phyloP scores from a whole-genome alignment of 2,797 vertebrate genomes.

The Neomorphus geoffroyi region DNA sequence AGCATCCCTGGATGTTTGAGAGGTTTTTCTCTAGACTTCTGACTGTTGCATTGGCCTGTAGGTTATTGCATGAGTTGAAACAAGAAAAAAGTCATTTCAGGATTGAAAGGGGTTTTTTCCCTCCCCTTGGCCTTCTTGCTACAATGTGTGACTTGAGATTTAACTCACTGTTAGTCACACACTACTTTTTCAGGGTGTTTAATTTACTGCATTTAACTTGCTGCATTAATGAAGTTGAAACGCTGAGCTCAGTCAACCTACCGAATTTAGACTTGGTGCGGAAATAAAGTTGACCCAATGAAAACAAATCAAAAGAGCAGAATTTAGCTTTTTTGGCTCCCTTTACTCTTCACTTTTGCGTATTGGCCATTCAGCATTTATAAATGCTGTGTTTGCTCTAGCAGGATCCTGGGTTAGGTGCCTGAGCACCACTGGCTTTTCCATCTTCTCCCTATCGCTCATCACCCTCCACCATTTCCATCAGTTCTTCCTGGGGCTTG shows the following conservation, averaged over 20 bases:
- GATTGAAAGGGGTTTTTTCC: too few relatives aligned
- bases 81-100: neutral
- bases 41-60: accelerated
- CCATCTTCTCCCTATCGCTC: neutral
- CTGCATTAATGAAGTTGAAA: neutral
- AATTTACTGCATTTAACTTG: neutral
- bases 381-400: neutral
- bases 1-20: neutral
- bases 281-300: neutral
- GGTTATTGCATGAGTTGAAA: neutral
- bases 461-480: neutral
- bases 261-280: neutral
- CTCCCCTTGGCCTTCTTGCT: neutral
- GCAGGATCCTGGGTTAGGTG: neutral
- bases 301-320: neutral
- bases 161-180: neutral
- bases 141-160: accelerated
- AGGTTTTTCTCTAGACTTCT: neutral
- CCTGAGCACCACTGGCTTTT: neutral
- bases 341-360: neutral
- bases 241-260: neutral
- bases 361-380: slow-evolving; percentile 5
- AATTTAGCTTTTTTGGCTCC: slow-evolving; percentile 20
- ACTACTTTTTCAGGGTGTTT: neutral
- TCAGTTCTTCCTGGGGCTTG: accelerated